Conservation (phyloP, 1,140 invertebrate species). For the Hypothenemus hampei region DNA sequence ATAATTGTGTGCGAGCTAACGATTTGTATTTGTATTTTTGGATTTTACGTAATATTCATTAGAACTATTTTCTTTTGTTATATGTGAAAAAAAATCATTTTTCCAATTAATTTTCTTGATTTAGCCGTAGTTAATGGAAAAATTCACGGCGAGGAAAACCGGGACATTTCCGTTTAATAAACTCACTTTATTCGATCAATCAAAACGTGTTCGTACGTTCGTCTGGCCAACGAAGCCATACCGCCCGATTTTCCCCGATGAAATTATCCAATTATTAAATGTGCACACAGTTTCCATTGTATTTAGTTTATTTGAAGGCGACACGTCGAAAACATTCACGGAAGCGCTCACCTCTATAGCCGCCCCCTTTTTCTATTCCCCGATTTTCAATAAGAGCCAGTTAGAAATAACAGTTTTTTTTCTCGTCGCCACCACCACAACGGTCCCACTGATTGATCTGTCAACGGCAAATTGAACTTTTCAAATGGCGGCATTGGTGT, state of each 20-base stretch:
- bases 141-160: slow-evolving; percentile 9
- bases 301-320: slow-evolving; percentile 28
- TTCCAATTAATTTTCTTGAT: no score
- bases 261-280: slow-evolving; percentile 30
- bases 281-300: slow-evolving; percentile 27
- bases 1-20: no score
- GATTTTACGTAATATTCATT: no score
- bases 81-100: no score
- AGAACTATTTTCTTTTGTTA: no score
- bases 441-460: slow-evolving; percentile 27
- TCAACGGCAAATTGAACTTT: slow-evolving; percentile 26
- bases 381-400: slow-evolving; percentile 28
- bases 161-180: slow-evolving; percentile 26
- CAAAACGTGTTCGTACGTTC: slow-evolving; percentile 23
- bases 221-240: no score
- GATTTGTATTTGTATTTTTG: no score
- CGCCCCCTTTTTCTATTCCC: slow-evolving; percentile 5
- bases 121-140: no score
- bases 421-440: background rate
- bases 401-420: slow-evolving; percentile 29
- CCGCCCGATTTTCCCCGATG: slow-evolving; percentile 11
- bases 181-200: slow-evolving; percentile 29
- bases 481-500: slow-evolving; percentile 24
- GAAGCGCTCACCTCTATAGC: no score
- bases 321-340: slow-evolving; percentile 25